Percentiles rank a stretch among this genome's conserved stretches.
Evolutionary conservation across 1,140 invertebrate genomes (phyloP).

Genomic region (Physella acuta): DNA sequence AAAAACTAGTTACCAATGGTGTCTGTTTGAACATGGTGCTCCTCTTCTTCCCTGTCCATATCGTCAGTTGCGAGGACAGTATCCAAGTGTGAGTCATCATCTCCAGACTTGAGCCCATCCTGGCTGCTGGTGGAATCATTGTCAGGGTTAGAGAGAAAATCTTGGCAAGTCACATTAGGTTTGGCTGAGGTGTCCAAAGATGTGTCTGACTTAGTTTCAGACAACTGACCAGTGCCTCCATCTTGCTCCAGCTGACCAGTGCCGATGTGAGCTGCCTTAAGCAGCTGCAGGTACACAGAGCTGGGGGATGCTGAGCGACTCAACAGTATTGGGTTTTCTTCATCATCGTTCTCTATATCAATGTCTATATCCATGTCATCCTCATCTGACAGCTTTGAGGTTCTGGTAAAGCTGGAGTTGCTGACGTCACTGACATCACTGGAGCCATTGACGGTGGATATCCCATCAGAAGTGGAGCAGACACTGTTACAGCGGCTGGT

Average conservation of each 20-base stretch:
- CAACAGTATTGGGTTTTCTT: constrained; percentile 42
- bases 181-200: too few species aligned
- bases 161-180: too few species aligned
- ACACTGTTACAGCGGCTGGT: background rate
- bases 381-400: constrained; percentile 25
- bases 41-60: background rate
- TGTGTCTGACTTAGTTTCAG: too few species aligned
- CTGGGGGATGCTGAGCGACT: constrained; percentile 47
- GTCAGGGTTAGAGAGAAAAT: too few species aligned
- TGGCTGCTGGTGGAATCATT: too few species aligned
- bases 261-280: constrained; percentile 27
- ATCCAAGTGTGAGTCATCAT: too few species aligned
- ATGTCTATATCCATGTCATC: constrained; percentile 51
- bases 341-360: constrained; percentile 47
- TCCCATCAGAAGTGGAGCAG: constrained; percentile 6
- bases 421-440: constrained; percentile 13
- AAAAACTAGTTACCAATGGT: background rate
- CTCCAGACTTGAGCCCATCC: too few species aligned
- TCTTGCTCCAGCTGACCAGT: background rate
- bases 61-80: background rate
- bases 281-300: constrained; percentile 47
- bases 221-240: too few species aligned
- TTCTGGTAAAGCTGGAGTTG: constrained; percentile 2
- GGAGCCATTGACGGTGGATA: background rate
- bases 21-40: constrained; percentile 8